These are phyloP conservation scores for Pecten maximus DNA, from an alignment of 2,888 invertebrate genomes.

Conservation along the genomic window DNA sequence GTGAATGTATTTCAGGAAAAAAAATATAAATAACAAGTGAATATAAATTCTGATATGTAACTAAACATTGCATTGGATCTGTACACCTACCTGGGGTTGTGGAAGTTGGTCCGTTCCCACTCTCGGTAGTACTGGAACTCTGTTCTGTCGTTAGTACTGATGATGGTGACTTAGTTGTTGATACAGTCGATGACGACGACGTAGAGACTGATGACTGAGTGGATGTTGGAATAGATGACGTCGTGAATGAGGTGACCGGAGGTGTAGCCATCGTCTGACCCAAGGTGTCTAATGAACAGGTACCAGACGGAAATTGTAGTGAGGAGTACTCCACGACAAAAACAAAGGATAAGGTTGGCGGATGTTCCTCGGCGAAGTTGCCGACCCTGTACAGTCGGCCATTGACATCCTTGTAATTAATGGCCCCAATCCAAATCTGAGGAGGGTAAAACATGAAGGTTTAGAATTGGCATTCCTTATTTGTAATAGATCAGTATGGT, in stretches of 20 bases:
- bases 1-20: too few species aligned
- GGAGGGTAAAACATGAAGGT: neutral
- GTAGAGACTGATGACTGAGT: neutral
- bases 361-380: neutral
- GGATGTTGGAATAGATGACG: neutral
- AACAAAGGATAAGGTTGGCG: neutral
- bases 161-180: neutral
- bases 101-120: neutral
- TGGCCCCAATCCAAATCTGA: neutral
- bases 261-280: neutral
- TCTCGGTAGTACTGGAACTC: neutral
- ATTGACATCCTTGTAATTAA: neutral
- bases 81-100: neutral
- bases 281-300: neutral
- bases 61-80: neutral
- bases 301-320: neutral
- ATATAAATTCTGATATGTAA: neutral
- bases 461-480: too few species aligned
- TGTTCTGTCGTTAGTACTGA: neutral
- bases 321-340: conserved; percentile 7
- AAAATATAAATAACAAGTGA: too few species aligned
- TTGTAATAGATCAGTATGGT: too few species aligned
- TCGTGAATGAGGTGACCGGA: neutral
- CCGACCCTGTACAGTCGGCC: neutral
- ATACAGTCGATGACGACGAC: neutral